Base-by-base conservation (phyloP, 2,113 vertebrate species). In the Dipodomys merriami region DNA sequence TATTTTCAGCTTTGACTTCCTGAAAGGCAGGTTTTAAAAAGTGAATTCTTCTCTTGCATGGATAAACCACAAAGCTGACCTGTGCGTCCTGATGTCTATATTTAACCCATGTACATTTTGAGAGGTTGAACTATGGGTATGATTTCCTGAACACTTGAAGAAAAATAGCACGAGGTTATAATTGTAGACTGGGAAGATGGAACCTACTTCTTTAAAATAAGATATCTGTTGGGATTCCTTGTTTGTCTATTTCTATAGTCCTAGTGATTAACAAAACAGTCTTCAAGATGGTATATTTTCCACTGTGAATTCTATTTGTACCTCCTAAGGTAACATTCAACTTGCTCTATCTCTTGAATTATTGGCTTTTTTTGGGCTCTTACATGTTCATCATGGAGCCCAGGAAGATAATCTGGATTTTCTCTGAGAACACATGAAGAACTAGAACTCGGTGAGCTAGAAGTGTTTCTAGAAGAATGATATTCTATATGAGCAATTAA, bases 271-370 rank as follows among this genome's bases (percentile, higher is more conserved):
- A 69, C 25, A 35, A 79, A 91, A 64, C 33, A 33, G 60, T 88
- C 89, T 89, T 82, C 77, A 49, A 95, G 65, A 27, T 60, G 65
- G 15, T 78, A 29, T 53, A n/a, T 93, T 93, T 91, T 80, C 64
- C 80, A 4, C 71, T 30, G 2, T 65, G 30, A 86, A 72, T 82
- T 46, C 71, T 33, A 18, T 25, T n/a, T 65, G 9, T 25, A 67
- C 3, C 88, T 83, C 67, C 29, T 83, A 39, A 71, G 30, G 65
- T 92, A 79, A 53, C 73, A 76, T 84, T 92, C 67, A 69, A 49
- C 33, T 69, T 76, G 78, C 79, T 73, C 53, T 35, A 80, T 39
- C 60, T 83, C 64, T 65, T n/a, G 71, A n/a, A 22, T 76, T 30
- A n/a, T 20, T 18, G 53, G 39, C 78, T 72, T n/a, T n/a, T n/a